Base-by-base conservation (phyloP, 2,888 invertebrate species). In the Branchipolynoe longqiensis region DNA sequence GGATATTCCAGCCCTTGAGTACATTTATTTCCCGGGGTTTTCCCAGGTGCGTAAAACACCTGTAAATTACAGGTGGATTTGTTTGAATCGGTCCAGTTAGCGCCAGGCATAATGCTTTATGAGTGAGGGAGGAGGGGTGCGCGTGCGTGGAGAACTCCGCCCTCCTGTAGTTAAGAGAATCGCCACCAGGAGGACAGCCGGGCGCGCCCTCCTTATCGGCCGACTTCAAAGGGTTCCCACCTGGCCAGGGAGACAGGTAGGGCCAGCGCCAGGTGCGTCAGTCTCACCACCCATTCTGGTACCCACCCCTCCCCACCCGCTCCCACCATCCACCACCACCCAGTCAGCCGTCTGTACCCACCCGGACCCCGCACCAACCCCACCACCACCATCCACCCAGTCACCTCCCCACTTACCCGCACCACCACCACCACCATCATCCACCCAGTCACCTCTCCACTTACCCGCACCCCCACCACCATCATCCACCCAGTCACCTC, bases 161-260 rank as follows among this genome's bases (percentile, higher is more conserved):
- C 12, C 4, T 14, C 33, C 3, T 64, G 28, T n/a, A 64, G 31
- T 64, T 64, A 31, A 33, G 69, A 33, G 69, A 38, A 18, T 14
- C 69, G 14, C 14, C 62, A 3, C 18, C 62, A 25, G 62, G 62
- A 62, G 62, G 62, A 62, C 56, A 25, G n/a, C 69, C 18, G 33
- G 69, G 36, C 36, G 69, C 58, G 36, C 38, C 36, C 38, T 38
- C 69, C 62, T 62, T 62, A 4, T 62, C 69, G 38, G 69, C 38
- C 8, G 18, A 69, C 69, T 36, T 69, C 69, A 69, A 69, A 69
- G 62, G 31, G 62, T 62, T 62, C 62, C 62, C 62, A 69, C 69
- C 69, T 69, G 69, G 69, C 69, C 69, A n/a, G 69, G 69, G n/a
- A 69, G 69, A 69, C 69, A 69, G 69, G 69, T 69, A 69, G 69